phyloP scores from a whole-genome alignment of 1,140 invertebrate species.

The Asobara japonica region DNA sequence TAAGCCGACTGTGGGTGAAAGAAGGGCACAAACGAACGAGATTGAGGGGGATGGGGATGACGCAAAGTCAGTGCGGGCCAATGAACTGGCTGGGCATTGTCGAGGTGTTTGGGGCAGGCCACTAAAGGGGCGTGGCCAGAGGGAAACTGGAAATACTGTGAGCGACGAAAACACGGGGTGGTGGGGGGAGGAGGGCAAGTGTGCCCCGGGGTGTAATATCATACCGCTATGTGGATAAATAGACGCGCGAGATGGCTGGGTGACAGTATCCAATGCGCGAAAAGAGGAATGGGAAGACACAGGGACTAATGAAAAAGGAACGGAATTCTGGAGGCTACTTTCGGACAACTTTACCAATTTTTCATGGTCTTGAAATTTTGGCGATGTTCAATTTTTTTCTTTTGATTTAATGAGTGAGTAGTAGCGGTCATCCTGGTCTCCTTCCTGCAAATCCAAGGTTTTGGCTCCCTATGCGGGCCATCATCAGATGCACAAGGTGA shows the following conservation, averaged over 20 bases:
- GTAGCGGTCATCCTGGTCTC: too few species aligned
- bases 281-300: not conserved
- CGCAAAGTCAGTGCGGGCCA: slow-evolving; percentile 61
- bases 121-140: slow-evolving; percentile 44
- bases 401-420: too few species aligned
- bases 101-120: slow-evolving; percentile 48
- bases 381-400: too few species aligned
- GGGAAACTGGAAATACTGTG: slow-evolving; percentile 20
- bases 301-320: not conserved
- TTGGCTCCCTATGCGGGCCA: too few species aligned
- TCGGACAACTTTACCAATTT: too few species aligned
- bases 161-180: slow-evolving; percentile 36
- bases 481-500: too few species aligned
- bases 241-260: slow-evolving; percentile 52
- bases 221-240: slow-evolving; percentile 65
- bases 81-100: slow-evolving; percentile 56
- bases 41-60: slow-evolving; percentile 48
- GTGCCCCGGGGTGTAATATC: slow-evolving; percentile 64
- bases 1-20: slow-evolving; percentile 42
- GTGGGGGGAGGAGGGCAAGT: slow-evolving; percentile 40
- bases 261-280: not conserved
- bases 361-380: too few species aligned
- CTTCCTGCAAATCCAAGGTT: too few species aligned
- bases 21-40: slow-evolving; percentile 2
- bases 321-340: too few species aligned